Evolutionary conservation across 2,797 vertebrate species (phyloP).

Genomic region (Pangasius sanitwongsei): DNA sequence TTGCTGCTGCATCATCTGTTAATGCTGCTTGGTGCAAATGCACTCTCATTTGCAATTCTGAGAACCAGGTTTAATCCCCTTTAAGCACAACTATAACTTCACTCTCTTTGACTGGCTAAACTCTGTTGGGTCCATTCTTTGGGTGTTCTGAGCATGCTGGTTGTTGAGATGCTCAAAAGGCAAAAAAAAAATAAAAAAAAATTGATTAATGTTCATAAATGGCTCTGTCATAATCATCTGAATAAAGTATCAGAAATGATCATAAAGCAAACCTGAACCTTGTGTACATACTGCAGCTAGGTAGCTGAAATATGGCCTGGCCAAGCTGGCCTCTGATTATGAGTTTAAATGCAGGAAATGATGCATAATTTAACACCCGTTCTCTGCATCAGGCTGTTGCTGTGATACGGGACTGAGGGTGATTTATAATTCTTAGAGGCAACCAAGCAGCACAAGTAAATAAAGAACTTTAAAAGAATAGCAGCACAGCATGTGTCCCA

Average conservation of each 20-base stretch:
- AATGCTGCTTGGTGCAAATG: background rate
- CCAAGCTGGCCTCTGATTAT: slow-evolving; percentile 31
- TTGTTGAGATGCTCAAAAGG: background rate
- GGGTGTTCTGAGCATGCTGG: background rate
- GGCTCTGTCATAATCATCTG: background rate
- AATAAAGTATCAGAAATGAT: background rate
- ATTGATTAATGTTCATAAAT: background rate
- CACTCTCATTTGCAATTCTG: background rate
- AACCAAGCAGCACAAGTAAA: slow-evolving; percentile 27
- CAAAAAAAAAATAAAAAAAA: background rate
- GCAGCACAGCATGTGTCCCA: background rate
- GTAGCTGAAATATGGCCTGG: slow-evolving; percentile 34
- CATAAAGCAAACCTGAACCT: background rate
- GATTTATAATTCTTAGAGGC: slow-evolving; percentile 33
- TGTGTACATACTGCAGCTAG: slow-evolving; percentile 15
- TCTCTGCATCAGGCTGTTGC: slow-evolving; percentile 17
- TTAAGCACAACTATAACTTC: background rate
- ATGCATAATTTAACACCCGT: slow-evolving; percentile 51
- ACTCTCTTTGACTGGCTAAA: background rate
- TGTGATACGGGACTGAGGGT: slow-evolving; percentile 28
- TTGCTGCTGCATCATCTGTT: background rate
- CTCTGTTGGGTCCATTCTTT: background rate
- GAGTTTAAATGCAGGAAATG: slow-evolving; percentile 34
- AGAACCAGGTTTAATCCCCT: too few species aligned
- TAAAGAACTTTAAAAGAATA: slow-evolving; percentile 4